Percentiles rank a stretch among this genome's conserved stretches.
These are phyloP conservation scores for Homarus americanus DNA, from an alignment of 1,140 invertebrate species.

Conservation along the genomic window DNA sequence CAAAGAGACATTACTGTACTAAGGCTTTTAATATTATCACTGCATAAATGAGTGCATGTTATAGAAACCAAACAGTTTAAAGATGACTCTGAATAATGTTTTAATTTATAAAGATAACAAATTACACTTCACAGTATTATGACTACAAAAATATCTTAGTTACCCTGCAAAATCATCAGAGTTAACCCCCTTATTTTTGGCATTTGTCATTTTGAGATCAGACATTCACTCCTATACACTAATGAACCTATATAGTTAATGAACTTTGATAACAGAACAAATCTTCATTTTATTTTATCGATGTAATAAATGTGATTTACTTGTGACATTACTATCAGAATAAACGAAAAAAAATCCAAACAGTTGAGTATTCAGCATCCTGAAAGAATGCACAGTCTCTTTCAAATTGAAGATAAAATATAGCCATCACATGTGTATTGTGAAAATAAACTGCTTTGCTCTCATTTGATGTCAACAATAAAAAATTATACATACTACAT, in stretches of 20 bases:
- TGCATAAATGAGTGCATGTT: slow-evolving; percentile 13
- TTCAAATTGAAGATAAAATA: not conserved
- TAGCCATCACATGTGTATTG: too few relatives aligned
- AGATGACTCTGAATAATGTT: not conserved
- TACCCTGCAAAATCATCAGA: not conserved
- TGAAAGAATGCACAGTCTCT: not conserved
- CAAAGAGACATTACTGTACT: slow-evolving; percentile 12
- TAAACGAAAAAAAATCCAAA: not conserved
- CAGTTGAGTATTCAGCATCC: not conserved
- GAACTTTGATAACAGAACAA: not conserved
- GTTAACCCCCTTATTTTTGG: not conserved
- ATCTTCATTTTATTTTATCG: not conserved
- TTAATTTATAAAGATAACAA: not conserved
- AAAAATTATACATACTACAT: too few relatives aligned
- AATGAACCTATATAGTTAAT: not conserved
- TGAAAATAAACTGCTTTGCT: too few relatives aligned
- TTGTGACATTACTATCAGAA: not conserved
- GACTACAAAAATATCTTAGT: slow-evolving; percentile 1
- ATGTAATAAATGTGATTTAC: not conserved
- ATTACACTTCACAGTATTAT: not conserved
- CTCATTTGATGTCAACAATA: too few relatives aligned
- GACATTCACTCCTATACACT: not conserved
- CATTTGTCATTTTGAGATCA: not conserved
- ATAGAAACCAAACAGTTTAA: not conserved
- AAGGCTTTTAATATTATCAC: slow-evolving; percentile 35